Percentiles rank a stretch among this genome's conserved stretches.
Conservation (phyloP, 2,797 vertebrate genomes). For the Phylloscopus collybita region DNA sequence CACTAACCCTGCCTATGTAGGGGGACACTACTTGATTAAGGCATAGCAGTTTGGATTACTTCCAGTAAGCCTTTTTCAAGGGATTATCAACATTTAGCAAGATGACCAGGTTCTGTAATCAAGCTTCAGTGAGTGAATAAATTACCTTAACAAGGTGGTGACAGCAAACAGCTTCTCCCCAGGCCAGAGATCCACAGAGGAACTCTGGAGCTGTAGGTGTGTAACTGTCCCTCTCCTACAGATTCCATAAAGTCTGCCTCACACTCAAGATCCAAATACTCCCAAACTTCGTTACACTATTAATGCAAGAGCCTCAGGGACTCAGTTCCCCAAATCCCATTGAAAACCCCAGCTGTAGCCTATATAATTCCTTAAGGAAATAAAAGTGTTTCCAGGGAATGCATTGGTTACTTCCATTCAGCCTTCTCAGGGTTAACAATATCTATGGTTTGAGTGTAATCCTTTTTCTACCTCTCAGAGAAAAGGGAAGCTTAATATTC, state of each 20-base stretch:
- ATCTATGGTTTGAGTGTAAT: not conserved
- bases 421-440: not conserved
- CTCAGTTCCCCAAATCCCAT: not conserved
- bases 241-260: not conserved
- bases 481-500: not conserved
- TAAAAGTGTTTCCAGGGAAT: not conserved
- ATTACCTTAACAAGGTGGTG: not conserved
- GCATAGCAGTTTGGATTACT: conserved; percentile 55
- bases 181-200: not conserved
- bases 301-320: not conserved
- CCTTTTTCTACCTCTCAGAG: not conserved
- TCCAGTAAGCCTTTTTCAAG: conserved; percentile 54
- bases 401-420: not conserved
- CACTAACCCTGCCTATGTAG: not conserved
- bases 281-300: not conserved
- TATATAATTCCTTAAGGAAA: not conserved
- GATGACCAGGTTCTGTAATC: conserved; percentile 35
- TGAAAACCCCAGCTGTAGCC: not conserved
- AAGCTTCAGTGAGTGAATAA: conserved; percentile 8
- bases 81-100: conserved; percentile 60
- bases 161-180: conserved; percentile 10
- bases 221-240: not conserved
- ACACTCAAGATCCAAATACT: not conserved
- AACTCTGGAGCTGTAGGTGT: not conserved
- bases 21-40: conserved; percentile 8